A percentile compares a stretch with the other conserved stretches of the same genome.
These are phyloP conservation scores for Stylophora pistillata DNA, from an alignment of 64 coral and sea anemone species.

Conservation along the genomic window DNA sequence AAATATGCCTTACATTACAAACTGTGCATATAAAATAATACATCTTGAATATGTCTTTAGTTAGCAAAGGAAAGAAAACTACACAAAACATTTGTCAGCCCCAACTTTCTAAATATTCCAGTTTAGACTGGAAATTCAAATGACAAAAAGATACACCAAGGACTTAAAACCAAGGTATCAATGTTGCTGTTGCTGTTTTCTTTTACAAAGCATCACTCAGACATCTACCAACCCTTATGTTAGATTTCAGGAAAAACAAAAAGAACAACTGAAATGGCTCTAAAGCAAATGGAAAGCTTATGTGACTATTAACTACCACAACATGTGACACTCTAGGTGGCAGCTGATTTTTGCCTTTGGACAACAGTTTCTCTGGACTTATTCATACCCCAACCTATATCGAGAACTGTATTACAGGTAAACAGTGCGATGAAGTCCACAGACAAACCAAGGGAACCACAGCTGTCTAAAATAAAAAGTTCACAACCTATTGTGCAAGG, in stretches of 20 bases:
- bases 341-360: background rate
- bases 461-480: background rate
- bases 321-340: too few species aligned
- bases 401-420: background rate
- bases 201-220: background rate
- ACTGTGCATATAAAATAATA: background rate
- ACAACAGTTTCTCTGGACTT: background rate
- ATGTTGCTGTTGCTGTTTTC: too few species aligned
- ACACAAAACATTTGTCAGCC: background rate
- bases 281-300: too few species aligned
- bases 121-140: too few species aligned
- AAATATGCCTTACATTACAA: background rate
- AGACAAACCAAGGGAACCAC: background rate
- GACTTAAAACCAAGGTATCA: too few species aligned
- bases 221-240: background rate
- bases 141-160: too few species aligned
- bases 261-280: too few species aligned
- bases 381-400: background rate
- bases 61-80: background rate
- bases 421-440: background rate
- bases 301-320: too few species aligned
- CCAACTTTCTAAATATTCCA: too few species aligned
- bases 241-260: too few species aligned
- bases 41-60: background rate
- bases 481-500: background rate